Evolutionary conservation across 2,113 vertebrate species (phyloP).

Genomic region (Anarhynchus alexandrinus): DNA sequence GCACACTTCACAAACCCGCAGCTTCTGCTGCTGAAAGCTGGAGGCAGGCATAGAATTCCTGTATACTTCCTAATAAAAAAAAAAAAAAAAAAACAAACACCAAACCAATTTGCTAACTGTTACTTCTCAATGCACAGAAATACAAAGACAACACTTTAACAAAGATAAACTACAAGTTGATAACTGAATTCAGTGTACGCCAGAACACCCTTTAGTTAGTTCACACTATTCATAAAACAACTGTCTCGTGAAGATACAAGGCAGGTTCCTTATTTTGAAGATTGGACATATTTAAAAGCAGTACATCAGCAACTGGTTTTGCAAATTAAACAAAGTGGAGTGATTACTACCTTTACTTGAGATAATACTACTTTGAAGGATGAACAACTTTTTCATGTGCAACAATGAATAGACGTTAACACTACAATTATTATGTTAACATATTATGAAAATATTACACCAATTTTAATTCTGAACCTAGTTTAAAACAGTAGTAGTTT

Average conservation of each 20-base stretch:
- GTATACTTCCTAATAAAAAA: slow-evolving; percentile 87
- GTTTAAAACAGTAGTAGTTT: neutral
- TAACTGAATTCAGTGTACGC: neutral
- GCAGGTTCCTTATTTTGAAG: neutral
- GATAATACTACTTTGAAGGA: neutral
- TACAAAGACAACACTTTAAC: neutral
- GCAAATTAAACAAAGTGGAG: neutral
- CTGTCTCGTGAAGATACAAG: neutral
- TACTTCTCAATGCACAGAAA: neutral
- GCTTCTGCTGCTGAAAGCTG: slow-evolving; percentile 98
- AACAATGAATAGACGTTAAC: neutral
- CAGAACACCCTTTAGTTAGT: neutral
- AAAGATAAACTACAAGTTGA: neutral
- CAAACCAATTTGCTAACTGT: neutral
- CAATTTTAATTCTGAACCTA: neutral
- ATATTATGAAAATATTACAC: neutral
- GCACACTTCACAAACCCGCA: slow-evolving; percentile 96
- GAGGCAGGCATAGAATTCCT: slow-evolving; percentile 99
- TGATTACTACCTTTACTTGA: neutral
- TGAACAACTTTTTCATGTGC: neutral
- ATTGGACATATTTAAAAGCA: neutral
- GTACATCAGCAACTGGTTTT: neutral
- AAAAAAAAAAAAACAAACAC: neutral
- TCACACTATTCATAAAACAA: neutral
- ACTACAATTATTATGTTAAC: neutral